phyloP scores from a whole-genome alignment of 2,113 vertebrate species.

The Hippocampus comes region DNA sequence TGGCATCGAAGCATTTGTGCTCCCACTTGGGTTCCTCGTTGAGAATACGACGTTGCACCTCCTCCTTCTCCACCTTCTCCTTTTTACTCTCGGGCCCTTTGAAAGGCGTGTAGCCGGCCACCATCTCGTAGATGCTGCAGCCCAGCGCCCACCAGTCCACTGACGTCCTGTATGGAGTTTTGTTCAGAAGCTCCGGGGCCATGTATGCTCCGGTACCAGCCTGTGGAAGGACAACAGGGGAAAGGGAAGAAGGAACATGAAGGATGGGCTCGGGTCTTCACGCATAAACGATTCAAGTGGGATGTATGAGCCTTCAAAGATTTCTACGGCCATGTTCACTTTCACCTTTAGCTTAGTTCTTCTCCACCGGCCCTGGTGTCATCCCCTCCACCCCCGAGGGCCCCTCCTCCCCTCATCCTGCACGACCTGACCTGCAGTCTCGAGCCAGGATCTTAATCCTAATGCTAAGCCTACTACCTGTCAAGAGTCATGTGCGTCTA shows the following conservation, averaged over 20 bases:
- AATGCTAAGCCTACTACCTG: slow-evolving; percentile 70
- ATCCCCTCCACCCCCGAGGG: background rate
- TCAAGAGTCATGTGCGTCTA: slow-evolving; percentile 65
- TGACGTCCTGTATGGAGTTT: slow-evolving; percentile 83
- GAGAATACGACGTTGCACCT: slow-evolving; percentile 84
- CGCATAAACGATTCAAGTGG: background rate
- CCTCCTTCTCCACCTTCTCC: slow-evolving; percentile 86
- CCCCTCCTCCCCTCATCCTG: slow-evolving; percentile 8
- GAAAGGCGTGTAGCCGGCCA: slow-evolving; percentile 88
- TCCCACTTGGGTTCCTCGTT: slow-evolving; percentile 84
- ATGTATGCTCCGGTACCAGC: slow-evolving; percentile 93
- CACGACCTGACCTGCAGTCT: slow-evolving; percentile 44
- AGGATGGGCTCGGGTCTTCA: background rate
- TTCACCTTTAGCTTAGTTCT: slow-evolving; percentile 17
- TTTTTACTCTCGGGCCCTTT: slow-evolving; percentile 80
- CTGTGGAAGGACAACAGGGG: slow-evolving; percentile 55
- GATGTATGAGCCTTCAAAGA: background rate
- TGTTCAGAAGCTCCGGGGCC: slow-evolving; percentile 88
- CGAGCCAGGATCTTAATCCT: slow-evolving; percentile 56
- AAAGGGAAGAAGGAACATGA: background rate
- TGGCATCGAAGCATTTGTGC: slow-evolving; percentile 80
- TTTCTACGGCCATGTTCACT: background rate
- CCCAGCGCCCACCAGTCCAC: slow-evolving; percentile 97
- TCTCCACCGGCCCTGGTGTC: background rate
- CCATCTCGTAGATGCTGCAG: slow-evolving; percentile 92